Evolutionary conservation across 2,888 invertebrate genomes (phyloP).

Genomic region (Dusona sp.): DNA sequence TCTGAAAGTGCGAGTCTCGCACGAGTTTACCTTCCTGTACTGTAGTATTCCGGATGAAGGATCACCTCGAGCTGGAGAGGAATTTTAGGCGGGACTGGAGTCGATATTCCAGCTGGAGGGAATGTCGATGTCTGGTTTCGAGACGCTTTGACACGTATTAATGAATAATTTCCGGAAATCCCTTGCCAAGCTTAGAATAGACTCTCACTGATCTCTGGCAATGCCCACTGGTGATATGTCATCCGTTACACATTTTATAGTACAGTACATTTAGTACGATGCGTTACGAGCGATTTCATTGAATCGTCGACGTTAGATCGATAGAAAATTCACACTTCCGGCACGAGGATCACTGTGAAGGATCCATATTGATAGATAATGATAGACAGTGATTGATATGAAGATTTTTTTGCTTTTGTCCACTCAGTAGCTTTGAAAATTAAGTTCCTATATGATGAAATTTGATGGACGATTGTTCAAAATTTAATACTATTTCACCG

Average conservation of each 20-base stretch:
- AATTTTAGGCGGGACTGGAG: not conserved
- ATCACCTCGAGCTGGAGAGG: not conserved
- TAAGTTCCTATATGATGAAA: not conserved
- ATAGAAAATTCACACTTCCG: not conserved
- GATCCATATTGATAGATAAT: not conserved
- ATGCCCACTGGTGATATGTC: not conserved
- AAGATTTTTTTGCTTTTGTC: not conserved
- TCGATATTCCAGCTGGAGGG: slow-evolving; percentile 1
- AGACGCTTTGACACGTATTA: slow-evolving; percentile 20
- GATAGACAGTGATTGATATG: not conserved
- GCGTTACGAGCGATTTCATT: not conserved
- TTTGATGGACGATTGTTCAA: not conserved
- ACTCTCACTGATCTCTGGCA: not conserved
- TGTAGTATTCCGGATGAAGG: not conserved
- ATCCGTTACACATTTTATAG: not conserved
- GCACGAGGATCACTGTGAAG: not conserved
- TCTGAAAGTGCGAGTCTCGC: not conserved
- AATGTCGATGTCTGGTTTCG: not conserved
- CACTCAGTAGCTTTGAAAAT: not conserved
- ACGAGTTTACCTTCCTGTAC: not conserved
- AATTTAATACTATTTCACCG: not conserved
- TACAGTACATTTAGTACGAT: not conserved
- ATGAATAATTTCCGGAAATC: slow-evolving; percentile 50
- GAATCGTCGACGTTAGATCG: not conserved
- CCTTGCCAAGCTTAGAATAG: slow-evolving; percentile 21